phyloP scores from a whole-genome alignment of 2,113 vertebrate genomes.

The Bufo bufo region DNA sequence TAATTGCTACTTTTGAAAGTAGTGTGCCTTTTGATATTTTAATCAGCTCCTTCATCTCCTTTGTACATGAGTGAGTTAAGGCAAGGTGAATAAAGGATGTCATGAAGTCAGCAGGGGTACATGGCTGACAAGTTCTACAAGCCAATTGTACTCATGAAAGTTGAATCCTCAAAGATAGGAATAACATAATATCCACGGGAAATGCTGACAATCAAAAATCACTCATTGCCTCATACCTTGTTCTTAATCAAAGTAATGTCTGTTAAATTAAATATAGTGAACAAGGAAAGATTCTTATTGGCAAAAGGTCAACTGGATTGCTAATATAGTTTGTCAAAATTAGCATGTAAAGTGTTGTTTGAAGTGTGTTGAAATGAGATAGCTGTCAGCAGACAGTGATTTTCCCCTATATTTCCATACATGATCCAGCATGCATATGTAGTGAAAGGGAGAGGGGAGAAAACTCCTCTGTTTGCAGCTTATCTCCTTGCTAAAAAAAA shows the following conservation, averaged over 20 bases:
- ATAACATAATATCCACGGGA: conserved; percentile 64
- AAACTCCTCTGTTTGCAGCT: too few relatives aligned
- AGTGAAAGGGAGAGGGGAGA: too few relatives aligned
- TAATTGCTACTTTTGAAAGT: conserved; percentile 44
- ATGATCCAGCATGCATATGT: too few relatives aligned
- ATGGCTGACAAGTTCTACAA: conserved; percentile 64
- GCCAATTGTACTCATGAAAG: conserved; percentile 64
- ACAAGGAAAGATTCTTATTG: conserved; percentile 74
- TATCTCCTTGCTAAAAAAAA: too few relatives aligned
- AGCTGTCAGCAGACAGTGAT: too few relatives aligned
- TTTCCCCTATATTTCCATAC: too few relatives aligned
- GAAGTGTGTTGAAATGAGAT: too few relatives aligned
- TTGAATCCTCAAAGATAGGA: conserved; percentile 61
- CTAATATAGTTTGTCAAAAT: conserved; percentile 81
- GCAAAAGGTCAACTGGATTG: conserved; percentile 75
- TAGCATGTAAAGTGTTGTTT: conserved; percentile 72
- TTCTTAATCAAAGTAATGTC: conserved; percentile 76
- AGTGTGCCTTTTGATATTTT: conserved; percentile 63
- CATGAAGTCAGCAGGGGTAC: conserved; percentile 60
- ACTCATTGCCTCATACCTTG: conserved; percentile 62
- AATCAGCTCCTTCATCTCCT: conserved; percentile 60
- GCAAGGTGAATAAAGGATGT: conserved; percentile 58
- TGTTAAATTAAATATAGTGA: conserved; percentile 75
- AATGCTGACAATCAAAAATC: conserved; percentile 67
- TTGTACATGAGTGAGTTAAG: conserved; percentile 58